These are phyloP conservation scores for Cantharis lateralis DNA, from an alignment of 2,888 invertebrate species.

Conservation along the genomic window DNA sequence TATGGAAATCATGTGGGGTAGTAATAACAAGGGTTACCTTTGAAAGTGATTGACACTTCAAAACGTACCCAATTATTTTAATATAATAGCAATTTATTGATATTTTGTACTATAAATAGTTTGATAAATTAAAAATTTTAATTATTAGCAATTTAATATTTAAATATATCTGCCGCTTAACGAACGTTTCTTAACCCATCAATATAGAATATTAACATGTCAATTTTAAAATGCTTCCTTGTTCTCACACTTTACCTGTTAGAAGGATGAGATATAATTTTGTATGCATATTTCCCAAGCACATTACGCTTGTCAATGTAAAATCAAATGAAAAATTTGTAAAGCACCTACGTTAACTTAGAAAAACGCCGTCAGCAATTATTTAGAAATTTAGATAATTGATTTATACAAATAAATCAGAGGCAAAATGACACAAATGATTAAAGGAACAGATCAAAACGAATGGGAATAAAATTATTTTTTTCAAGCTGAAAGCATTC, in stretches of 20 bases:
- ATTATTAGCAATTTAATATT: not conserved
- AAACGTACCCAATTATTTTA: not conserved
- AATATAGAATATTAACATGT: conserved; percentile 28
- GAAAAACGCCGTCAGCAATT: not conserved
- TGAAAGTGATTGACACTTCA: not conserved
- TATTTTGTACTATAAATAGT: not conserved
- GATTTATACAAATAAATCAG: not conserved
- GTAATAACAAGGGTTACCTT: not conserved
- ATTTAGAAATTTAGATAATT: not conserved
- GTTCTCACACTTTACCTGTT: conserved; percentile 38
- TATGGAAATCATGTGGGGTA: not conserved
- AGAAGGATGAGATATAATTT: conserved; percentile 22
- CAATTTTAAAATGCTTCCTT: conserved; percentile 35
- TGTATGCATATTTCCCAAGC: conserved; percentile 12
- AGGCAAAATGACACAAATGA: not conserved
- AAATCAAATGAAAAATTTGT: conserved; percentile 9
- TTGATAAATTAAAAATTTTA: not conserved
- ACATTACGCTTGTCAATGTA: conserved; percentile 18
- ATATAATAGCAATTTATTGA: not conserved
- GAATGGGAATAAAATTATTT: no score
- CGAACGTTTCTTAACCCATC: conserved; percentile 15
- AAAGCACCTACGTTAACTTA: conserved; percentile 2
- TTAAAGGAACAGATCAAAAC: not conserved
- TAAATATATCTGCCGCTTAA: not conserved
- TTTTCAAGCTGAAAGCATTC: no score